Evolutionary conservation across 1,140 invertebrate species (phyloP), one percentile per base, ranked within the genome.

Genomic region (Muscidifurax raptorellus): DNA sequence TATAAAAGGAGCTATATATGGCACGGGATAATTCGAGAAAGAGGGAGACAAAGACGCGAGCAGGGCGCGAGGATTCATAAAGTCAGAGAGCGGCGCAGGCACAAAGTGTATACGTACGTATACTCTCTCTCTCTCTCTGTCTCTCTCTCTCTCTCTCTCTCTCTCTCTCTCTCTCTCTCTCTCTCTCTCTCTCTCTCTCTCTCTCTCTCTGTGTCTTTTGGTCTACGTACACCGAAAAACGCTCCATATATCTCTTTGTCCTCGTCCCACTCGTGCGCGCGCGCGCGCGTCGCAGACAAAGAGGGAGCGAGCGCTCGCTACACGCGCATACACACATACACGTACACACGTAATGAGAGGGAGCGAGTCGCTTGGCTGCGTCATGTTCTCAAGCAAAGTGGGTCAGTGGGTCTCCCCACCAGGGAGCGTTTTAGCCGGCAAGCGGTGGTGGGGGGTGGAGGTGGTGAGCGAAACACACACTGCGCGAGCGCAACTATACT

Each of bases 321-420:
- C 9, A 32, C 30, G 2, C 13, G 15, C 71, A 18, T 12, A 40
- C 15, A 30, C n/a, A 59, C 28, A 84, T 64, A 78, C n/a, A 66
- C 9, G 22, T 64, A 78, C 15, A 64, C 9, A 64, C n/a, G 30
- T 85, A 88, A 88, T 79, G 85, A 90, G 90, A 90, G 85, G 87
- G 89, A 89, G 89, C 79, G 90, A 91, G 88, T 89, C 88, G 90
- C 83, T 87, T 88, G 91, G 90, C 92, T 92, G 91, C 92, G 92
- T 93, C 92, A 93, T 92, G 91, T 92, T 93, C 90, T 90, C 90
- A 88, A 77, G 87, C 91, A 88, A 93, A 92, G 90, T 93, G 86
- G 92, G 92, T 93, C 92, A 93, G 92, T 93, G 90, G 92, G 91
- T 92, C 92, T 91, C 92, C 92, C 92, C 91, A 90, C 90, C 86